These are phyloP conservation scores for Mactra quadrangularis DNA, from an alignment of 1,140 invertebrate species.

Conservation along the genomic window DNA sequence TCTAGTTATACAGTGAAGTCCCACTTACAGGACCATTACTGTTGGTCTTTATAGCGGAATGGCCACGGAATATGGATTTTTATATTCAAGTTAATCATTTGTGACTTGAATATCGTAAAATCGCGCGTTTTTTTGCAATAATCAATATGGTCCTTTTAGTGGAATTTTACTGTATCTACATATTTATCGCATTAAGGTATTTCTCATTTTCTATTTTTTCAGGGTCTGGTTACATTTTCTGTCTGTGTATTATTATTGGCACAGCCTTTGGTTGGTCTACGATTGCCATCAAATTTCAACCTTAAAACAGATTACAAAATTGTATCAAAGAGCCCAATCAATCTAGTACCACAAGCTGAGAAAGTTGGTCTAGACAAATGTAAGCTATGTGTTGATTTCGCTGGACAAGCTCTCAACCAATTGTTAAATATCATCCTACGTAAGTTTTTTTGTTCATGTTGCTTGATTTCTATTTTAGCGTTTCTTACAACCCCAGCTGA, in stretches of 20 bases:
- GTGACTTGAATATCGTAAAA: no score
- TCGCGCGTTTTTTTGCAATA: no score
- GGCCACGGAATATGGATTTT: no score
- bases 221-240: constrained; percentile 9
- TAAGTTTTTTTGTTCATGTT: constrained; percentile 45
- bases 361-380: constrained; percentile 64
- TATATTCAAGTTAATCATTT: no score
- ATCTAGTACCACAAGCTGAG: constrained; percentile 1
- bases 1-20: no score
- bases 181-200: no score
- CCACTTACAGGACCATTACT: no score
- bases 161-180: no score
- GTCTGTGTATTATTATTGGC: constrained; percentile 35
- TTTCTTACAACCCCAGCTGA: no score
- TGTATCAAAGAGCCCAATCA: not conserved
- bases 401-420: constrained; percentile 72
- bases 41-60: no score
- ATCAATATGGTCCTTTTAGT: no score
- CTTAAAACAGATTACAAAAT: constrained; percentile 5
- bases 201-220: not conserved
- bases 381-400: constrained; percentile 75
- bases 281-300: not conserved
- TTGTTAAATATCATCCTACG: constrained; percentile 77
- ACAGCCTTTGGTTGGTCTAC: constrained; percentile 21
- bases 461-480: not conserved